A percentile compares a stretch with the other conserved stretches of the same genome.
Conservation (phyloP, 2,888 invertebrate species). For the Danaus chrysippus region DNA sequence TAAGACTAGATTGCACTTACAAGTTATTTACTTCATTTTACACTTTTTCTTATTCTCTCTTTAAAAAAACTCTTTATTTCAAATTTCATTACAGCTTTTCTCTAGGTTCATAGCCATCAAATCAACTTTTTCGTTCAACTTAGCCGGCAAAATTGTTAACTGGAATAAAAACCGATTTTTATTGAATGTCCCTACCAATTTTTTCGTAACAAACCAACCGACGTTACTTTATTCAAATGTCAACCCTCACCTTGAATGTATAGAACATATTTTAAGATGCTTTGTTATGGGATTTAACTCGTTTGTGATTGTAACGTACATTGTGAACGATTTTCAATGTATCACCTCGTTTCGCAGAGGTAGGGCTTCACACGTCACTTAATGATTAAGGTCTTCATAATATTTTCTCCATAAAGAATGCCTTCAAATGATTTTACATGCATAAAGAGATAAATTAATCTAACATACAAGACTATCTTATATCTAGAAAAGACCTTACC, state of each 20-base stretch:
- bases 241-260: not conserved
- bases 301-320: slow-evolving; percentile 9
- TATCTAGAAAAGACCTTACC: too few relatives aligned
- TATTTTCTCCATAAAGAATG: slow-evolving; percentile 4
- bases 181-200: slow-evolving; percentile 8
- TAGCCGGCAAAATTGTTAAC: slow-evolving; percentile 14
- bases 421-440: not conserved
- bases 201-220: not conserved
- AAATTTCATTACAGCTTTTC: not conserved
- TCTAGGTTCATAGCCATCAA: not conserved
- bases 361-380: slow-evolving; percentile 23
- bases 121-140: slow-evolving; percentile 8
- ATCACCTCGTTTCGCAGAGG: slow-evolving; percentile 20
- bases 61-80: slow-evolving; percentile 3
- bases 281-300: not conserved
- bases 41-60: not conserved
- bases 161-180: slow-evolving; percentile 15
- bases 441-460: not conserved
- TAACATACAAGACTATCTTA: too few relatives aligned
- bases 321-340: slow-evolving; percentile 26
- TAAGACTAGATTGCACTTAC: too few relatives aligned
- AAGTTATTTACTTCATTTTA: too few relatives aligned
- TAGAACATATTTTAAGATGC: not conserved
- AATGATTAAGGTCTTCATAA: slow-evolving; percentile 19
- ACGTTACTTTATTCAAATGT: slow-evolving; percentile 5